These are phyloP conservation scores for Caretta caretta DNA, from an alignment of 2,113 vertebrate species.

Conservation along the genomic window DNA sequence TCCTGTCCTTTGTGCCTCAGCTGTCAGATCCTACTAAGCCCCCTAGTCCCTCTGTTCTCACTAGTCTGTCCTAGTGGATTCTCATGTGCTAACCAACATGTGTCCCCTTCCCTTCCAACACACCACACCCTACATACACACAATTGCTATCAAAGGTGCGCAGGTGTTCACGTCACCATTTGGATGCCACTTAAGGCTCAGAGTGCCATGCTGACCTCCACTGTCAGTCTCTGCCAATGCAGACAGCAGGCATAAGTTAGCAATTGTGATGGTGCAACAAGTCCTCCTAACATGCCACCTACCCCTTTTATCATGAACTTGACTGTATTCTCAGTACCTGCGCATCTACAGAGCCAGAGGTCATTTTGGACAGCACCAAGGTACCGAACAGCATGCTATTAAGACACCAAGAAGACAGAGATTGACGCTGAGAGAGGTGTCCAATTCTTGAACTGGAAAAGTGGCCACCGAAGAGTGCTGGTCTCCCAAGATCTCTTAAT, in stretches of 20 bases:
- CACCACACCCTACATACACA: too few species aligned
- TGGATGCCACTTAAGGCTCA: not conserved
- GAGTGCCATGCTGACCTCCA: not conserved
- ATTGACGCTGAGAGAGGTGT: not conserved
- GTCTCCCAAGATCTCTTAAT: not conserved
- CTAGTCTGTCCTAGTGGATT: not conserved
- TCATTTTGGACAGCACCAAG: not conserved
- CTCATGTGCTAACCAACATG: not conserved
- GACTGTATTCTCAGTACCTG: not conserved
- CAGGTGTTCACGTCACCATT: too few species aligned
- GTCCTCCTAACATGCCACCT: not conserved
- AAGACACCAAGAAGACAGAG: not conserved
- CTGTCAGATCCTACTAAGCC: not conserved
- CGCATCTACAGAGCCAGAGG: not conserved
- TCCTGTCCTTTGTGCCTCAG: not conserved
- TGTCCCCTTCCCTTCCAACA: not conserved
- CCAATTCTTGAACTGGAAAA: not conserved
- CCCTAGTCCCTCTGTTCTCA: not conserved
- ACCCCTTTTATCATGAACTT: not conserved
- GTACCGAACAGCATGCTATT: accelerated
- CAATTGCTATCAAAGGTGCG: too few species aligned
- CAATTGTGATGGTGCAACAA: not conserved
- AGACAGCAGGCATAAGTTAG: not conserved
- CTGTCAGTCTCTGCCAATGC: not conserved
- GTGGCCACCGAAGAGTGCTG: not conserved